Conservation (phyloP, 2,113 vertebrate genomes). For the Spheniscus mendiculus region DNA sequence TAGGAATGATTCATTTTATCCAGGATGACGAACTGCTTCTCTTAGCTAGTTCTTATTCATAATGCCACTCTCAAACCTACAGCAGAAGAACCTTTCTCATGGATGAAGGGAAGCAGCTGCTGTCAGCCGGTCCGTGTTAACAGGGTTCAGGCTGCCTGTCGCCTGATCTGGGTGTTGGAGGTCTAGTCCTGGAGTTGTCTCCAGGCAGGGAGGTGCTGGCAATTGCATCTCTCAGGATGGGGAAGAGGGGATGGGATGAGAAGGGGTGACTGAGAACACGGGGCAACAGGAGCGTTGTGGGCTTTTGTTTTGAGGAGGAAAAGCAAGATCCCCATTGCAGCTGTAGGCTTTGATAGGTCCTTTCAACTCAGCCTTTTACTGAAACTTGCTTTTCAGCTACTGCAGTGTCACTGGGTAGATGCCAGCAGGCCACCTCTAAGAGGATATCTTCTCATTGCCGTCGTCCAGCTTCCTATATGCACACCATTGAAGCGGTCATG, state of each 20-base stretch:
- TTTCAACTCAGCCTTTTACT: background rate
- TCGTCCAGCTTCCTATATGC: background rate
- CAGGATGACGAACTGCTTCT: background rate
- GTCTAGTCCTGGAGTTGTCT: background rate
- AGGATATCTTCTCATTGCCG: background rate
- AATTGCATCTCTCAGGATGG: background rate
- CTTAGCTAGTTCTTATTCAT: background rate
- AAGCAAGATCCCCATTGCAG: background rate
- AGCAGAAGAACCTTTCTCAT: background rate
- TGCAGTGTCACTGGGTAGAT: background rate
- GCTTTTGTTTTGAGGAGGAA: background rate
- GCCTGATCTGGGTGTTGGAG: background rate
- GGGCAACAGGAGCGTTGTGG: background rate
- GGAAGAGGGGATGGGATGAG: background rate
- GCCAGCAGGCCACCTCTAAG: background rate
- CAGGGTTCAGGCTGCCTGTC: background rate
- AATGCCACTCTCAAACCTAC: background rate
- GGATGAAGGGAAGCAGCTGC: background rate
- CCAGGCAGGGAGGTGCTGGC: background rate
- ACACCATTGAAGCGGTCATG: background rate
- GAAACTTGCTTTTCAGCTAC: background rate
- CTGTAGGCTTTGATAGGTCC: background rate
- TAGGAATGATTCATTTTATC: conserved; percentile 36
- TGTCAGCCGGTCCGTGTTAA: background rate
- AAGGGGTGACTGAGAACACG: background rate